phyloP scores from a whole-genome alignment of 2,888 invertebrate species.

The Lasius fuliginosus region DNA sequence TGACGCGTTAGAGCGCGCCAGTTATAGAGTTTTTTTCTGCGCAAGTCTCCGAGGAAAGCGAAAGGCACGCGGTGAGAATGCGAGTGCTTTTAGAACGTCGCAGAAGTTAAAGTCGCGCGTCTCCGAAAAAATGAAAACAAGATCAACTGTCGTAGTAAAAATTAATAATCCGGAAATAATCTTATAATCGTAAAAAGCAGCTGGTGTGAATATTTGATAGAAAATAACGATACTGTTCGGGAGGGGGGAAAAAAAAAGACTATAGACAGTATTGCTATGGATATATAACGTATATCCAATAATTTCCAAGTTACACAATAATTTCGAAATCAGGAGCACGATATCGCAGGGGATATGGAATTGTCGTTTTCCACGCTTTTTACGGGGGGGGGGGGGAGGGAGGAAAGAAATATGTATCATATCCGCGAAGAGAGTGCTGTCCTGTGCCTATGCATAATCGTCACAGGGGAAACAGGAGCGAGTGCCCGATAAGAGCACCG shows the following conservation, averaged over 20 bases:
- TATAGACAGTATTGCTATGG: background rate
- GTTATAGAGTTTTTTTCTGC: background rate
- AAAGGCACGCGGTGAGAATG: background rate
- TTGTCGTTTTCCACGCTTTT: conserved; percentile 21
- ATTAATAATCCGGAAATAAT: background rate
- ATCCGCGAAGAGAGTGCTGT: conserved; percentile 31
- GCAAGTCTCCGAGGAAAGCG: background rate
- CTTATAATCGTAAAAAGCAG: conserved; percentile 1
- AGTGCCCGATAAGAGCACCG: conserved; percentile 69
- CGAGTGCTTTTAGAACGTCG: background rate
- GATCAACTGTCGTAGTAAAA: background rate
- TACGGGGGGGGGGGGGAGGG: no score
- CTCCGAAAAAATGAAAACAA: background rate
- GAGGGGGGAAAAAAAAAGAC: background rate
- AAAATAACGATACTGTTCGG: background rate
- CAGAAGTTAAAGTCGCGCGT: background rate
- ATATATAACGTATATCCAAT: background rate
- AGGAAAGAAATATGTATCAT: conserved; percentile 17
- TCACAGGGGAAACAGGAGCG: conserved; percentile 72
- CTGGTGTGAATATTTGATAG: background rate
- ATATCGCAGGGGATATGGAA: background rate
- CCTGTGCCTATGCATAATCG: conserved; percentile 37
- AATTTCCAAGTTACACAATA: background rate
- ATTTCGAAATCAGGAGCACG: conserved; percentile 5
- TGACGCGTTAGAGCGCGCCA: conserved; percentile 22